phyloP scores from a whole-genome alignment of 2,113 vertebrate genomes.

The Pungitius pungitius region DNA sequence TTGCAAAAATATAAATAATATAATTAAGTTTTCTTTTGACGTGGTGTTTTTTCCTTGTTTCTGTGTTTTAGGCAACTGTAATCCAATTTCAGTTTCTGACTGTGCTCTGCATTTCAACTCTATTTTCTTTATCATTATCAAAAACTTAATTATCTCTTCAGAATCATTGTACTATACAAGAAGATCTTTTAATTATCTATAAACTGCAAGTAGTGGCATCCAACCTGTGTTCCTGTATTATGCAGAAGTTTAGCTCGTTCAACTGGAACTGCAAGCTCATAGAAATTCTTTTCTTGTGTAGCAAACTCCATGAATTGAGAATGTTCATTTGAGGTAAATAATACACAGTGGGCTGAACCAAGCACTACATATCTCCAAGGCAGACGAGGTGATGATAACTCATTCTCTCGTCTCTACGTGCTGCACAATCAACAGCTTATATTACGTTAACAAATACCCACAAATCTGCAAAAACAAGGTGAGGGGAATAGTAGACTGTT shows the following conservation, averaged over 20 bases:
- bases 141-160: no score
- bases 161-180: no score
- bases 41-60: no score
- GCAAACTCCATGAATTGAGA: not conserved
- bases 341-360: slow-evolving; percentile 18
- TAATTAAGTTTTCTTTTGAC: no score
- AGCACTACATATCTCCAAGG: not conserved
- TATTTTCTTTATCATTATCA: no score
- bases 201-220: no score
- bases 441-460: slow-evolving; percentile 13
- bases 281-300: not conserved
- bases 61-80: no score
- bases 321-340: slow-evolving; percentile 32
- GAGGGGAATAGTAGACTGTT: not conserved
- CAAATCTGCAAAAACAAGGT: not conserved
- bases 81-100: not conserved
- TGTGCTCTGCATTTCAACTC: no score
- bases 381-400: slow-evolving; percentile 19
- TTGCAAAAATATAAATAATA: no score
- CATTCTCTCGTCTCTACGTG: slow-evolving; percentile 18
- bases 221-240: not conserved
- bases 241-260: not conserved
- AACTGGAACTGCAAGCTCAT: not conserved
- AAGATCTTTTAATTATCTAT: no score
- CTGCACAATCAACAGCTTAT: slow-evolving; percentile 33